These are phyloP conservation scores for Dendrophyllia cribrosa DNA, from an alignment of 64 coral and sea anemone species.

Conservation along the genomic window DNA sequence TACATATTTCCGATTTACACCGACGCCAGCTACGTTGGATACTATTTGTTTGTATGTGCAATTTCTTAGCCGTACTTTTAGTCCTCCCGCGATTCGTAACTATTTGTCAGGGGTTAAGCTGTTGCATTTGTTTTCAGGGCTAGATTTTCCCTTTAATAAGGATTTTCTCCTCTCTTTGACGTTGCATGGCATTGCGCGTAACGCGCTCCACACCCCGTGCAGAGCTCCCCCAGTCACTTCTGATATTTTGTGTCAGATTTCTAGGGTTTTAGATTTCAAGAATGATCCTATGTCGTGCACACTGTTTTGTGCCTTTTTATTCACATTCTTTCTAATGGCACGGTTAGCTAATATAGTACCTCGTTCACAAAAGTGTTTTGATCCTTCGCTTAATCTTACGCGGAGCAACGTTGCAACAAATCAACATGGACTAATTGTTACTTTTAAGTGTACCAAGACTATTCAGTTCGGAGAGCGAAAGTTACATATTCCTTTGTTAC, in stretches of 20 bases:
- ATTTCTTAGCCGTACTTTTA: conserved; percentile 30
- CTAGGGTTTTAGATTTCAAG: neutral
- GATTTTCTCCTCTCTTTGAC: conserved; percentile 20
- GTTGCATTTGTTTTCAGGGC: conserved; percentile 45
- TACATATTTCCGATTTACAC: conserved; percentile 25
- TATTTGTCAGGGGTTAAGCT: conserved; percentile 53
- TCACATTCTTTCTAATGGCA: neutral
- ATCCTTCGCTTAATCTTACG: neutral
- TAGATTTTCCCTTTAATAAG: conserved; percentile 15
- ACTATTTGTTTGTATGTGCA: conserved; percentile 57
- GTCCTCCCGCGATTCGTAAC: conserved; percentile 23
- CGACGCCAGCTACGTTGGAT: conserved; percentile 22
- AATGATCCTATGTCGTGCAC: neutral
- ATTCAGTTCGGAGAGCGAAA: conserved; percentile 44
- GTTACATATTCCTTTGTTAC: conserved; percentile 31
- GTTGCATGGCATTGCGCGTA: neutral
- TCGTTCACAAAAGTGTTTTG: neutral
- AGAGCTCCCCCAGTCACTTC: neutral
- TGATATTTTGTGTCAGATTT: neutral
- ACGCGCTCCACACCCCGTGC: neutral
- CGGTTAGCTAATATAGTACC: conserved; percentile 31
- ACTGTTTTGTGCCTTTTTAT: conserved; percentile 27
- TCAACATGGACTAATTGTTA: conserved; percentile 10
- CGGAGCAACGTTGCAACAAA: neutral
- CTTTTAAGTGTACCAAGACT: neutral